Conservation (phyloP, 2,888 invertebrate species). For the Parnassius smintheus region DNA sequence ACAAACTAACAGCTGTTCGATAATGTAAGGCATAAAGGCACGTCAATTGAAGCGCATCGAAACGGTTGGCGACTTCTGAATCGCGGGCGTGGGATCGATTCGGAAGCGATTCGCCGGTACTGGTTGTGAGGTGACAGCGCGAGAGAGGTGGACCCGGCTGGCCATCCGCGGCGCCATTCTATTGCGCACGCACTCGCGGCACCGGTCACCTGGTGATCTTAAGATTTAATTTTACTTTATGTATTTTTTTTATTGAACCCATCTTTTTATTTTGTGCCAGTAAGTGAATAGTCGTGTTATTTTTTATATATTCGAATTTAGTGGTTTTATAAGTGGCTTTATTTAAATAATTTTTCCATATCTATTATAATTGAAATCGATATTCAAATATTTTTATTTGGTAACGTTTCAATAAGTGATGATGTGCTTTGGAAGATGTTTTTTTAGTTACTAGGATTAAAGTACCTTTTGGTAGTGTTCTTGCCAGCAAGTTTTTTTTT, state of each 20-base stretch:
- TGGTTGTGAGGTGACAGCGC: slow-evolving; percentile 22
- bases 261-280: slow-evolving; percentile 14
- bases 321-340: too few species aligned
- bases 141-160: slow-evolving; percentile 53
- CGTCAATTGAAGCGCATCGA: slow-evolving; percentile 25
- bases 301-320: neutral
- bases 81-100: slow-evolving; percentile 52
- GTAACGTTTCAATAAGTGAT: too few species aligned
- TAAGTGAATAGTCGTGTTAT: neutral
- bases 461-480: too few species aligned
- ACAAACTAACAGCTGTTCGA: slow-evolving; percentile 9
- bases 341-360: too few species aligned
- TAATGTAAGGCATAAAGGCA: slow-evolving; percentile 17
- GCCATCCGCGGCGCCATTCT: slow-evolving; percentile 60
- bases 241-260: neutral
- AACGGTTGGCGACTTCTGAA: slow-evolving; percentile 48
- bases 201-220: slow-evolving; percentile 15
- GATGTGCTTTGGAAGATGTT: too few species aligned
- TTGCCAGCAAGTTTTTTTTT: too few species aligned
- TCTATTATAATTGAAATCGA: too few species aligned
- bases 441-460: too few species aligned
- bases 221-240: neutral
- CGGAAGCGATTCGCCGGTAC: slow-evolving; percentile 43
- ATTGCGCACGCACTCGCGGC: slow-evolving; percentile 46
- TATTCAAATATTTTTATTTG: too few species aligned